Percentiles rank a stretch among this genome's conserved stretches.
Evolutionary conservation across 2,888 invertebrate species (phyloP).

Genomic region (Drosophila leonis): DNA sequence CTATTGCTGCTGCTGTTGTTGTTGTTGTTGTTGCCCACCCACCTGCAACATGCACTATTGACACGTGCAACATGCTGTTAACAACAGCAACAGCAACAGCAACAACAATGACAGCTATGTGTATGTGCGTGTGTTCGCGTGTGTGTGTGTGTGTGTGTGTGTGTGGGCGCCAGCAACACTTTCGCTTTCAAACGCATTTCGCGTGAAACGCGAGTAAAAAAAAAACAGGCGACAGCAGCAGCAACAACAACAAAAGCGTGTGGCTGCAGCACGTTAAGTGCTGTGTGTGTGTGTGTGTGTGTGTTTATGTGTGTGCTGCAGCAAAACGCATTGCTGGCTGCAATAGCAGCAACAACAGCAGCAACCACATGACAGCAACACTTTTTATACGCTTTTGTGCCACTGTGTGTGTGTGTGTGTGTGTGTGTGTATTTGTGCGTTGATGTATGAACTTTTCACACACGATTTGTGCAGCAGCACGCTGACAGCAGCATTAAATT

Average conservation of each 20-base stretch:
- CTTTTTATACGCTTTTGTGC: conserved; percentile 71
- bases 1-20: conserved; percentile 27
- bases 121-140: conserved; percentile 18
- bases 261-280: conserved; percentile 27
- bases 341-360: conserved; percentile 57
- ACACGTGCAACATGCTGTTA: conserved; percentile 82
- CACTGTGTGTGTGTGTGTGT: conserved; percentile 21
- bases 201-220: conserved; percentile 68
- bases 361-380: conserved; percentile 71
- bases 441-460: conserved; percentile 75
- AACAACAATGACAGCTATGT: conserved; percentile 34
- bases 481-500: conserved; percentile 47
- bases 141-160: conserved; percentile 24
- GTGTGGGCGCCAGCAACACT: conserved; percentile 72
- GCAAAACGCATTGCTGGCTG: conserved; percentile 77
- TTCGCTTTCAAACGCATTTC: conserved; percentile 79
- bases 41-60: conserved; percentile 76
- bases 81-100: conserved; percentile 54
- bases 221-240: conserved; percentile 18
- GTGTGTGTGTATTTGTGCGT: conserved; percentile 37
- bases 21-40: conserved; percentile 27
- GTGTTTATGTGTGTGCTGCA: conserved; percentile 52
- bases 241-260: conserved; percentile 29
- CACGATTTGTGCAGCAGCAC: conserved; percentile 67
- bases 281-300: conserved; percentile 10